phyloP scores from a whole-genome alignment of 2,797 vertebrate species.

The Danio jaintianensis region DNA sequence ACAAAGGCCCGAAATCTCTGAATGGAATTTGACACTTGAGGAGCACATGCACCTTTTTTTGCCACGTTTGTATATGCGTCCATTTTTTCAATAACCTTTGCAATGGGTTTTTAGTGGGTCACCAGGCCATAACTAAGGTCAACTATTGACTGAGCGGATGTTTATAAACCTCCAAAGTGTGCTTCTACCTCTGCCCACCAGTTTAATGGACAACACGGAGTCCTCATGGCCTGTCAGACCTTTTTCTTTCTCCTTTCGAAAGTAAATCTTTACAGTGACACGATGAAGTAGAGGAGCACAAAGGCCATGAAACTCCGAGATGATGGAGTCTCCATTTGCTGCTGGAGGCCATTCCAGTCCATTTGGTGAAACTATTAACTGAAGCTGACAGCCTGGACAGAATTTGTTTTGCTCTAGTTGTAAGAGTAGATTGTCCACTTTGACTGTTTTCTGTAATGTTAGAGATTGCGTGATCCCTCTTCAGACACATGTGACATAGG shows the following conservation, averaged over 20 bases:
- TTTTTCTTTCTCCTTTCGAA: not conserved
- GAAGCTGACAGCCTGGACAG: constrained; percentile 70
- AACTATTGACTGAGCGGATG: constrained; percentile 19
- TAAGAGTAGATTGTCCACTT: constrained; percentile 63
- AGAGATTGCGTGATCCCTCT: constrained; percentile 48
- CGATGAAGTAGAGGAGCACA: constrained; percentile 1
- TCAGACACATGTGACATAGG: constrained; percentile 54
- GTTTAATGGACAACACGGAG: constrained; percentile 14
- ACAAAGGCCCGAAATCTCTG: not conserved
- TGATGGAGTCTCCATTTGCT: constrained; percentile 64
- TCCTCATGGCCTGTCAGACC: constrained; percentile 2
- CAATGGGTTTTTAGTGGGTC: not conserved
- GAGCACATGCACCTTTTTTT: not conserved
- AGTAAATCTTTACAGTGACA: constrained; percentile 24
- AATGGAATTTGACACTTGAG: not conserved
- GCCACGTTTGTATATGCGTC: not conserved
- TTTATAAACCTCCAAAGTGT: constrained; percentile 5
- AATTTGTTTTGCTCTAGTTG: constrained; percentile 68
- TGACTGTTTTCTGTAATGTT: constrained; percentile 72
- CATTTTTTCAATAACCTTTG: not conserved
- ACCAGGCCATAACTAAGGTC: constrained; percentile 9
- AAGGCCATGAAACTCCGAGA: constrained; percentile 8
- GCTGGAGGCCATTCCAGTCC: constrained; percentile 66
- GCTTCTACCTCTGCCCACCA: not conserved
- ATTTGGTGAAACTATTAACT: constrained; percentile 71